Base-by-base conservation (phyloP, 2,888 invertebrate species). In the Cheilosia variabilis region DNA sequence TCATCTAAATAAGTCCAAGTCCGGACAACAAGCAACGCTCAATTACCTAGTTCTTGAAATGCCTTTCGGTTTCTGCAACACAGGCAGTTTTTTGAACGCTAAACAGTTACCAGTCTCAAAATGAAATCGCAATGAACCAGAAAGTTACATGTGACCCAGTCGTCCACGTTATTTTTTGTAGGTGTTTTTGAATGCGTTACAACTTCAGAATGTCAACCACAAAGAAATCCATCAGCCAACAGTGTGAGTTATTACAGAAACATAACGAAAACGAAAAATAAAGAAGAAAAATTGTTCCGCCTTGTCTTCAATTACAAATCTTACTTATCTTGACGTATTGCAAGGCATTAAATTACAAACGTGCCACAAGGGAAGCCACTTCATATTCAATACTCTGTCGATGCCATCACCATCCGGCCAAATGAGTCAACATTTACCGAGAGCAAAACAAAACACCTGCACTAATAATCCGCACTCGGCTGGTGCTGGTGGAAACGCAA, bases 271-370 rank as follows among this genome's bases (percentile, higher is more conserved):
- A 41, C n/a, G 37, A n/a, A 37, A 47, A 63, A 19, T 27, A 27
- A 27, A 27, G 27, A 27, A 66, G 55, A 62, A 4, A 76, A 43
- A 69, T 55, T 43, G 80, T 86, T 80, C 84, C 84, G 84, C 65
- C 71, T 80, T 68, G 75, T 76, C 60, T 80, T 66, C 34, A 76
- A 80, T 86, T 80, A 76, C 84, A 86, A 75, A 72, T 80, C 65
- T 50, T 57, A 2, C 22, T 31, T 66, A 66, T 65, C 34, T 53
- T 58, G 52, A 71, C 63, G 53, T 65, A 69, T 58, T 63, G 62
- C 65, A 55, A 45, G 60, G 80, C 22, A 76, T 86, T 57, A 60
- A 76, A 65, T 86, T 86, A 76, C 84, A 55, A 71, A 53, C 76
- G 37, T 52, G 50, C 71, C 55, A 71, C 69, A 86, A 86, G 71